phyloP scores from a whole-genome alignment of 37 sponge, comb jelly and placozoan species.

The Diacarnus erythraeanus region DNA sequence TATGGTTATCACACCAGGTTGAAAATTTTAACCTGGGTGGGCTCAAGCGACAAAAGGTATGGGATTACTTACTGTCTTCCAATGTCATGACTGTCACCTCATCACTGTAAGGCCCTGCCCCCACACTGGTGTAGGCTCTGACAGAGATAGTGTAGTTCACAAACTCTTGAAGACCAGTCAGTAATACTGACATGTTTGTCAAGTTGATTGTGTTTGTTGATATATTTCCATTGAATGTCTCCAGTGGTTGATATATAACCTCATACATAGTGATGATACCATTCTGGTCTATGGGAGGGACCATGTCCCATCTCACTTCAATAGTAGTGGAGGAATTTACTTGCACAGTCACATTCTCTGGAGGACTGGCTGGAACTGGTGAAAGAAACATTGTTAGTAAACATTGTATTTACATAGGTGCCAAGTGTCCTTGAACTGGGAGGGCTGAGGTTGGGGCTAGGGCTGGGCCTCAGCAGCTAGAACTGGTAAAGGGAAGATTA shows the following conservation, averaged over 20 bases:
- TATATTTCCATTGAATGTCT: not conserved
- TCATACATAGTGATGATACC: conserved; percentile 38
- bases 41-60: no score
- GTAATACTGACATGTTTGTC: not conserved
- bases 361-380: conserved; percentile 12
- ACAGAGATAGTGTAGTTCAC: conserved; percentile 44
- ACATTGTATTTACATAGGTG: no score
- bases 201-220: not conserved
- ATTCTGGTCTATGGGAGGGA: conserved; percentile 18
- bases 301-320: conserved; percentile 21
- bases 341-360: not conserved
- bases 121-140: conserved; percentile 28
- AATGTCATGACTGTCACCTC: not conserved
- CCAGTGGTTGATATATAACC: conserved; percentile 27
- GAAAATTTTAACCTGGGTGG: no score
- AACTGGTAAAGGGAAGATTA: no score
- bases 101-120: conserved; percentile 16
- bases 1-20: not conserved
- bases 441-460: no score
- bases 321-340: conserved; percentile 20
- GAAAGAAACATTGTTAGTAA: no score
- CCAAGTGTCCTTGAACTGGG: no score
- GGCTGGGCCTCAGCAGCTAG: no score
- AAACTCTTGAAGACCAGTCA: conserved; percentile 18
- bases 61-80: conserved; percentile 1